These are phyloP conservation scores for Chloropsis hardwickii DNA, from an alignment of 2,113 vertebrate species.

Conservation along the genomic window DNA sequence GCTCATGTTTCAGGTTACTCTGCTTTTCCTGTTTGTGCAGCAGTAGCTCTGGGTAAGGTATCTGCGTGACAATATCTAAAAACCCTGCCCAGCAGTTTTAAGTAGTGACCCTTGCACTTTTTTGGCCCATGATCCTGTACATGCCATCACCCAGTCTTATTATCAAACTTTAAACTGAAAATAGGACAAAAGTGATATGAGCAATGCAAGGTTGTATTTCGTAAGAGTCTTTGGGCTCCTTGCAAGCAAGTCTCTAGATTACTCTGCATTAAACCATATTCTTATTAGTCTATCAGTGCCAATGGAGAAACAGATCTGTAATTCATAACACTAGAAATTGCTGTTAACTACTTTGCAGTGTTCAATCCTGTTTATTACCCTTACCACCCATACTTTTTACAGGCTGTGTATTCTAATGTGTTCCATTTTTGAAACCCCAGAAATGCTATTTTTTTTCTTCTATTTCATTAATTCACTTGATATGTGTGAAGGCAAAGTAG, in stretches of 20 bases:
- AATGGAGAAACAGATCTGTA: neutral
- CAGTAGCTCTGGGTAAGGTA: neutral
- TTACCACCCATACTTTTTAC: neutral
- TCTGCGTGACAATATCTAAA: neutral
- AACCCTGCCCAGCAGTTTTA: neutral
- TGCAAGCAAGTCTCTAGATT: neutral
- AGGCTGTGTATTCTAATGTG: neutral
- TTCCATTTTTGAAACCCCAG: neutral
- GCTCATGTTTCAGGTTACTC: neutral
- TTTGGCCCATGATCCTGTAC: neutral
- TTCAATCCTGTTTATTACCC: neutral
- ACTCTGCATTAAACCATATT: neutral
- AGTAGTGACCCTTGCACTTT: neutral
- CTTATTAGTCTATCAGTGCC: neutral
- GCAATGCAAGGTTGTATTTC: neutral
- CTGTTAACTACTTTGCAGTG: neutral
- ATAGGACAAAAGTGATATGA: neutral
- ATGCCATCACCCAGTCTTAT: neutral
- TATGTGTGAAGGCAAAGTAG: neutral
- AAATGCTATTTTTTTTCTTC: neutral
- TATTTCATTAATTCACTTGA: neutral
- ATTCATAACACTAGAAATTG: neutral
- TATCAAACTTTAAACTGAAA: constrained; percentile 4
- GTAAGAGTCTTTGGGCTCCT: neutral
- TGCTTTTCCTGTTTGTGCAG: neutral